phyloP scores from a whole-genome alignment of 2,888 invertebrate genomes.

The Eristalis pertinax region DNA sequence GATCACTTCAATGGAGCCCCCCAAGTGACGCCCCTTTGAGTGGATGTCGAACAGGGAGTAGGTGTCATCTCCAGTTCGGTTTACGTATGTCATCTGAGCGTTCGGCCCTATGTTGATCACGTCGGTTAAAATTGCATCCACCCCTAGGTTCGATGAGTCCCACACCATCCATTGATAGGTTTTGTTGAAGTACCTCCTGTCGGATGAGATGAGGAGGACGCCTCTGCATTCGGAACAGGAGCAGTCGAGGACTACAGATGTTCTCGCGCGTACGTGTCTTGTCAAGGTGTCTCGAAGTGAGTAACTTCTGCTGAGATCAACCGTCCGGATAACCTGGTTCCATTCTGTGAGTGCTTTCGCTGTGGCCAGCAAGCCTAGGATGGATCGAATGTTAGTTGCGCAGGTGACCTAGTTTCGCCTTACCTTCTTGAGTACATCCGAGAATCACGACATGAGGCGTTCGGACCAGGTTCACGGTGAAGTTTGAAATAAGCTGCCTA shows the following conservation, averaged over 20 bases:
- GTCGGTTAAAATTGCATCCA: slow-evolving; percentile 68
- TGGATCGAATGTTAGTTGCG: not conserved
- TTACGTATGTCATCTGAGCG: slow-evolving; percentile 78
- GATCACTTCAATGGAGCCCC: slow-evolving; percentile 73
- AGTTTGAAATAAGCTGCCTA: slow-evolving; percentile 71
- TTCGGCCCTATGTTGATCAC: slow-evolving; percentile 76
- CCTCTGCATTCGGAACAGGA: slow-evolving; percentile 70
- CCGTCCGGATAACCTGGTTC: slow-evolving; percentile 72
- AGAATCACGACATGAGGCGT: slow-evolving; percentile 75
- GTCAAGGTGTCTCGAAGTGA: slow-evolving; percentile 71
- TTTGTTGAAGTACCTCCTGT: slow-evolving; percentile 77
- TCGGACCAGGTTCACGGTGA: slow-evolving; percentile 73
- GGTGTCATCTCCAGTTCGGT: slow-evolving; percentile 44
- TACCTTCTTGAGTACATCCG: slow-evolving; percentile 75
- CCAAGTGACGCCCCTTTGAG: slow-evolving; percentile 78
- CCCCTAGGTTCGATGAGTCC: slow-evolving; percentile 72
- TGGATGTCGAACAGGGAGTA: slow-evolving; percentile 77
- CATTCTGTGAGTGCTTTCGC: slow-evolving; percentile 74
- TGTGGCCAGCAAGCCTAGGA: slow-evolving; percentile 61
- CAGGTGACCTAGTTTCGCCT: not conserved
- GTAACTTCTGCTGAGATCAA: slow-evolving; percentile 10
- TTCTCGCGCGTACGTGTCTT: slow-evolving; percentile 73
- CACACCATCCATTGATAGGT: slow-evolving; percentile 79
- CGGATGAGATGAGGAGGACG: slow-evolving; percentile 74
- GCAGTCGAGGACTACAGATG: slow-evolving; percentile 76